Conservation (phyloP, 2,888 invertebrate genomes). For the Chaitophorus viminalis region DNA sequence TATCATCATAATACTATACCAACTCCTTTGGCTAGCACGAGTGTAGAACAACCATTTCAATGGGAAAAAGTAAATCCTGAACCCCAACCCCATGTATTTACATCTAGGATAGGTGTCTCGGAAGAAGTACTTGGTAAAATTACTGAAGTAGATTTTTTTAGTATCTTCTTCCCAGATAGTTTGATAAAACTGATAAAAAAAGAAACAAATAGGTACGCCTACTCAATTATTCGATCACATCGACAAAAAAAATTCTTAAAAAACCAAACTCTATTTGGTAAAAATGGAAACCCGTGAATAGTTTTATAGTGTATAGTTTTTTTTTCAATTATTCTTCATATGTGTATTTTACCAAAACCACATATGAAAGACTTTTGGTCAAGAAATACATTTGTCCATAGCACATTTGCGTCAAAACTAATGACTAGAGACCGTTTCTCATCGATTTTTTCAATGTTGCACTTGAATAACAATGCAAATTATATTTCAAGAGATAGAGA, state of each 20-base stretch:
- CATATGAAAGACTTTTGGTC: too few relatives aligned
- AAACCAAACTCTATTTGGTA: too few relatives aligned
- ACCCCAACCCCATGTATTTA: neutral
- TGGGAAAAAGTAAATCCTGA: neutral
- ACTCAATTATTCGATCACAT: too few relatives aligned
- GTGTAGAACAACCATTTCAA: neutral
- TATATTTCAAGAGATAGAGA: neutral
- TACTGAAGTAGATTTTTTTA: neutral
- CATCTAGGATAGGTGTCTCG: neutral
- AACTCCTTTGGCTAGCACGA: too few relatives aligned
- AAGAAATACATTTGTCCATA: neutral
- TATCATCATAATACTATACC: too few relatives aligned
- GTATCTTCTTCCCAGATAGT: neutral
- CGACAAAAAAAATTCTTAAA: too few relatives aligned
- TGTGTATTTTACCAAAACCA: too few relatives aligned
- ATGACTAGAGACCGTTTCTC: conserved; percentile 4
- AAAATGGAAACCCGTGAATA: too few relatives aligned
- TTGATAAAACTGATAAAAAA: too few relatives aligned
- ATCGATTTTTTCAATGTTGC: neutral
- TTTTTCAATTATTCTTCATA: too few relatives aligned
- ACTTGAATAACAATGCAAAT: neutral
- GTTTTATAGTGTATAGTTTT: too few relatives aligned
- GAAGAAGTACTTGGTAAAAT: neutral
- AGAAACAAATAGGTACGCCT: too few relatives aligned
- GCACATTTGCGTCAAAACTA: neutral